Percentiles rank a stretch among this genome's conserved stretches.
phyloP scores from a whole-genome alignment of 30 jellyfish, hydroid and myxozoan species.

The Chrysaora quinquecirrha region DNA sequence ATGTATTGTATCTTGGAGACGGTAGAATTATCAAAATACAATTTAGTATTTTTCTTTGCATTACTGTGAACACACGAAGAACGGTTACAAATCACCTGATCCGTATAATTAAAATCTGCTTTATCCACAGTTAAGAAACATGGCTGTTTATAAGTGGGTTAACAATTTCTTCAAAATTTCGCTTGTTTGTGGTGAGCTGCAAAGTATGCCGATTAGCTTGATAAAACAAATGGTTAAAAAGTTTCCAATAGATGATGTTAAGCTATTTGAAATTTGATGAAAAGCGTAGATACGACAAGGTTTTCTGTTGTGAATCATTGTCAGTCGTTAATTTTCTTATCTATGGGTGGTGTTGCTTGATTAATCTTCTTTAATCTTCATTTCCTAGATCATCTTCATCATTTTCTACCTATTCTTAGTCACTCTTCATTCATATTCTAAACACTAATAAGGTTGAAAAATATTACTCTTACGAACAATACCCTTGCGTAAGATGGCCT shows the following conservation, averaged over 20 bases:
- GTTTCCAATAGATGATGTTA: conserved; percentile 72
- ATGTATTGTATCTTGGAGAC: background rate
- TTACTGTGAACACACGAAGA: background rate
- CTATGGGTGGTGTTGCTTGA: background rate
- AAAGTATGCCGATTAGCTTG: conserved; percentile 60
- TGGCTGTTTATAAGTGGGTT: conserved; percentile 69
- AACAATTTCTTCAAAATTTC: conserved; percentile 49
- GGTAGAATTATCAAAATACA: background rate
- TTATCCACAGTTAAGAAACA: conserved; percentile 59
- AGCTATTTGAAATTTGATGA: conserved; percentile 41
- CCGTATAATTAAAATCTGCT: conserved; percentile 26
- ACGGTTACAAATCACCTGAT: conserved; percentile 67
- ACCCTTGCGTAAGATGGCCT: no score
- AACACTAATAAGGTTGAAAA: no score
- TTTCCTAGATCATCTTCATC: background rate
- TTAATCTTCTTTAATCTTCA: conserved; percentile 3
- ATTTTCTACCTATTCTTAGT: background rate
- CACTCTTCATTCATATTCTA: no score
- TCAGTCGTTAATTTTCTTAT: background rate
- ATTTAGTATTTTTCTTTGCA: background rate
- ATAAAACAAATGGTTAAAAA: conserved; percentile 59
- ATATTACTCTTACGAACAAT: no score
- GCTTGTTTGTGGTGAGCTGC: conserved; percentile 60
- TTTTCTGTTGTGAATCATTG: conserved; percentile 12
- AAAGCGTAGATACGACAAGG: conserved; percentile 35